Conservation (phyloP, 2,888 invertebrate genomes). For the Stenchaetothrips biformis region DNA sequence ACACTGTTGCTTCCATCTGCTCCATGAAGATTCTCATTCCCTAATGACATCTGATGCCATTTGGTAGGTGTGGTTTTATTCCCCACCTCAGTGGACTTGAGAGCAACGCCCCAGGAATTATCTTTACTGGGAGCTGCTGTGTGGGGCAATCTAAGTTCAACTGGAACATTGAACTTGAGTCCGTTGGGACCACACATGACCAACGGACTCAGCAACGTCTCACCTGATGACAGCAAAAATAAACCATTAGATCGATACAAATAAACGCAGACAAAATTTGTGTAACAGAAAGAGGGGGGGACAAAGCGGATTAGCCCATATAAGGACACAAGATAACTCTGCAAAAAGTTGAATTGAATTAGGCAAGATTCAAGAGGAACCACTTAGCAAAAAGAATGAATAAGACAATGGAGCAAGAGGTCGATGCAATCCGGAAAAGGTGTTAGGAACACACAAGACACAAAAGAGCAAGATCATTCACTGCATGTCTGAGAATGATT, state of each 20-base stretch:
- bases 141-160: conserved; percentile 86
- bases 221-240: conserved; percentile 59
- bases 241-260: neutral
- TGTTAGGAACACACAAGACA: too few relatives aligned
- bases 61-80: conserved; percentile 66
- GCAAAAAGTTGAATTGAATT: conserved; percentile 30
- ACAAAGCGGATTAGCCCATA: neutral
- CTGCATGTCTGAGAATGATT: neutral
- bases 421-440: too few relatives aligned
- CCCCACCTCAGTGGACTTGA: conserved; percentile 54
- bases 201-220: conserved; percentile 87
- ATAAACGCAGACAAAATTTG: neutral
- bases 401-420: neutral
- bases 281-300: conserved; percentile 30
- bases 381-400: neutral
- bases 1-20: conserved; percentile 81
- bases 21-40: conserved; percentile 69
- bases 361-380: neutral
- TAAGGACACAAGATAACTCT: too few relatives aligned
- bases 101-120: conserved; percentile 67
- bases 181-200: conserved; percentile 97
- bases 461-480: neutral
- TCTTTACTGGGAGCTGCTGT: conserved; percentile 64
- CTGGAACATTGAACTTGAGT: conserved; percentile 79
- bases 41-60: conserved; percentile 78